Conservation (phyloP, 2,888 invertebrate genomes). For the Prosapia bicincta region DNA sequence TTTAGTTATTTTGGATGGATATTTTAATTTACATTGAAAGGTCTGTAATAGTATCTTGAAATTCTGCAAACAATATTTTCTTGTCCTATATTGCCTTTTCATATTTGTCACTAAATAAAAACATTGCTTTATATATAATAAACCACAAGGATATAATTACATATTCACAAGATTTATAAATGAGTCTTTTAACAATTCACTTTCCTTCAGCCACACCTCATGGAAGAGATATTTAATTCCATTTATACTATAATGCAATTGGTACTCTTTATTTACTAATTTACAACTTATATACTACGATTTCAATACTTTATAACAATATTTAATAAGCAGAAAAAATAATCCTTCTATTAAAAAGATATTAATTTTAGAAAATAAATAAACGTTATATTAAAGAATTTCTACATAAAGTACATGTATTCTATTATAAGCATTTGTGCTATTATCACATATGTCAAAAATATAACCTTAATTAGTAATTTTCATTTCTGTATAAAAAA, state of each 20-base stretch:
- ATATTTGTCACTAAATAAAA: neutral
- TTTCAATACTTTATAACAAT: neutral
- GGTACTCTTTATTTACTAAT: neutral
- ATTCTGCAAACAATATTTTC: neutral
- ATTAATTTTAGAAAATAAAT: neutral
- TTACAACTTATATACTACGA: neutral
- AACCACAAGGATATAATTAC: conserved; percentile 31
- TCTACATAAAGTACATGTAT: neutral
- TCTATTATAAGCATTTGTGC: neutral
- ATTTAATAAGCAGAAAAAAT: neutral
- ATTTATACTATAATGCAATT: neutral
- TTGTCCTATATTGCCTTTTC: neutral
- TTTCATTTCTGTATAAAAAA: too few relatives aligned
- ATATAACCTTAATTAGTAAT: neutral
- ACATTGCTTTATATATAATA: conserved; percentile 4
- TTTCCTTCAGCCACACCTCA: neutral
- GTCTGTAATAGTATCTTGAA: neutral
- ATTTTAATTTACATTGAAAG: neutral
- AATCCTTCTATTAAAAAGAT: neutral
- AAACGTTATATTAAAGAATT: neutral
- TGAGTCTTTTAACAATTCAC: neutral
- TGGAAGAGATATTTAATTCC: neutral
- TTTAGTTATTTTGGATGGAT: neutral
- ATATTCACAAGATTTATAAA: conserved; percentile 24
- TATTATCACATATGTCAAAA: neutral